Conservation (phyloP, 2,797 vertebrate genomes). For the Sebastes matsubarae region DNA sequence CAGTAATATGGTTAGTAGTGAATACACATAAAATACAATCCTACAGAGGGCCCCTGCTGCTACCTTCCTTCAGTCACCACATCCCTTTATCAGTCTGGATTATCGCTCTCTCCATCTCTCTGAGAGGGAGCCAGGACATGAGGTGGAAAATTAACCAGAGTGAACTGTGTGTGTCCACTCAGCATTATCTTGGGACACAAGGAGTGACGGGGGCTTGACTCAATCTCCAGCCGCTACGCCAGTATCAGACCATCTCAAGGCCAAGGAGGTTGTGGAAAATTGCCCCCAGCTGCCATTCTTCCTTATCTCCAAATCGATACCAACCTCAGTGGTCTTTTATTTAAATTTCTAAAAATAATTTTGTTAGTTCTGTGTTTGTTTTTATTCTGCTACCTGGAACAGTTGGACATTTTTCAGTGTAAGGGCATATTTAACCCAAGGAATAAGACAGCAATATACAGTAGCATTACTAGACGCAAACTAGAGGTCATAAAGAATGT, state of each 20-base stretch:
- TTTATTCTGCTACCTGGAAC: neutral
- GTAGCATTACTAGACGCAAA: neutral
- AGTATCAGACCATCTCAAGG: constrained; percentile 52
- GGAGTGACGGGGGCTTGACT: constrained; percentile 35
- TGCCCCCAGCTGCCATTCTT: constrained; percentile 9
- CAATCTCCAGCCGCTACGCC: constrained; percentile 30
- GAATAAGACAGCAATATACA: neutral
- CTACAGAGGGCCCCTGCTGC: neutral
- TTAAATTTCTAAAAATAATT: neutral
- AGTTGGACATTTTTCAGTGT: neutral
- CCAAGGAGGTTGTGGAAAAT: constrained; percentile 44
- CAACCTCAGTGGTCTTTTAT: neutral
- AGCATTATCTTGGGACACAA: constrained; percentile 59
- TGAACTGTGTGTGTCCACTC: constrained; percentile 64
- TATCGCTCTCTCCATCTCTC: constrained; percentile 45
- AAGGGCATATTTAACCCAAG: neutral
- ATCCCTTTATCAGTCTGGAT: constrained; percentile 47
- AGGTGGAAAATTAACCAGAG: constrained; percentile 70
- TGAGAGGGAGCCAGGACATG: constrained; percentile 40
- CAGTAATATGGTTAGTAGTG: constrained; percentile 14
- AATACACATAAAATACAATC: constrained; percentile 8
- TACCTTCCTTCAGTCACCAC: constrained; percentile 12
- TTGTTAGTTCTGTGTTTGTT: neutral
- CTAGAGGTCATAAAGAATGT: neutral
- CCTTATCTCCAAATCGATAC: constrained; percentile 39